A percentile compares a stretch with the other conserved stretches of the same genome.
Evolutionary conservation across 2,888 invertebrate genomes (phyloP).

Genomic region (Lagria hirta): DNA sequence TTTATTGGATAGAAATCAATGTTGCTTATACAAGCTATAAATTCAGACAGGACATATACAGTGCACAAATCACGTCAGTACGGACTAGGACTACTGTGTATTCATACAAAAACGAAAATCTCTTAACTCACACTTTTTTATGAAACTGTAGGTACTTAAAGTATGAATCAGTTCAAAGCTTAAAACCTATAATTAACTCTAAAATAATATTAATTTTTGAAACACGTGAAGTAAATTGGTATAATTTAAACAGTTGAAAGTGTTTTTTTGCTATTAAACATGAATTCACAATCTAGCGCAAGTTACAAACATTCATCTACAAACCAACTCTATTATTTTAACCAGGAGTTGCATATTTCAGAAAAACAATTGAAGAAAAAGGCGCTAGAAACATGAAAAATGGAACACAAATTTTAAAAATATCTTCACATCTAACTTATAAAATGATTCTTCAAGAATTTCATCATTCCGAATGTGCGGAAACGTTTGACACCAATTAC

Average conservation of each 20-base stretch:
- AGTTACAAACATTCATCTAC: constrained; percentile 25
- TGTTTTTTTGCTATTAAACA: constrained; percentile 22
- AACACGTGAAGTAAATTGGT: too few relatives aligned
- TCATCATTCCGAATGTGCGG: constrained; percentile 96
- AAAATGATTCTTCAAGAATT: constrained; percentile 91
- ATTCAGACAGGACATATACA: constrained; percentile 37
- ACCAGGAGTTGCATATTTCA: too few relatives aligned
- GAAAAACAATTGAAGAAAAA: constrained; percentile 21
- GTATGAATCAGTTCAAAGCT: constrained; percentile 35
- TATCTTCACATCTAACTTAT: too few relatives aligned
- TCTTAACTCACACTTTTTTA: constrained; percentile 13
- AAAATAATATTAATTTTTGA: constrained; percentile 12
- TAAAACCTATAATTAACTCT: constrained; percentile 26
- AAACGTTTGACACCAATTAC: constrained; percentile 91
- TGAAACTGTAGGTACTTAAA: constrained; percentile 28
- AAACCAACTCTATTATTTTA: constrained; percentile 10
- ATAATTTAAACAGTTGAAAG: constrained; percentile 8
- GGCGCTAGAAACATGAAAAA: constrained; percentile 14
- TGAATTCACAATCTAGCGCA: constrained; percentile 24
- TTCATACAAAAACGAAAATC: constrained; percentile 23
- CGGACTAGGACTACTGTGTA: constrained; percentile 28
- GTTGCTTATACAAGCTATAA: constrained; percentile 27
- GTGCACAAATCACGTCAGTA: constrained; percentile 35
- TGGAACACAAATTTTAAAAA: constrained; percentile 1
- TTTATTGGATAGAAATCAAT: too few relatives aligned